Base-by-base conservation (phyloP, 1,140 invertebrate genomes). In the Nasonia giraulti region DNA sequence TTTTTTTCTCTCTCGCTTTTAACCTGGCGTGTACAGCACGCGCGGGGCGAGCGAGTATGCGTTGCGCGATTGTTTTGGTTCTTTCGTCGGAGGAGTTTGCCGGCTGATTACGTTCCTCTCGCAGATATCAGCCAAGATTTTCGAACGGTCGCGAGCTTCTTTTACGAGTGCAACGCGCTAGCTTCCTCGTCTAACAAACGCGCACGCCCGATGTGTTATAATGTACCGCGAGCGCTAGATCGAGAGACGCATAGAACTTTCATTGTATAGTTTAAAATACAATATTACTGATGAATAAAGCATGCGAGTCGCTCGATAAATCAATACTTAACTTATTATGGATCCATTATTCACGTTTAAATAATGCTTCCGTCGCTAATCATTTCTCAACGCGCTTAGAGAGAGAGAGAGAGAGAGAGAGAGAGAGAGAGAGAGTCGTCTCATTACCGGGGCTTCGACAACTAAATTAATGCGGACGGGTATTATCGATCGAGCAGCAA, bases 1-100 rank as follows among this genome's bases (percentile, higher is more conserved):
- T 55, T 55, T 55, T 55, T 55, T 4, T 62, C 37, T 31, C 73
- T 74, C 73, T 37, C 33, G 33, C 33, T 76, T 50, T 50, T 82
- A 74, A 5, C 17, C 73, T 73, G 17, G 44, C 8, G 12, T 50
- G 47, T 50, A 50, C 12, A 50, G 1, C 44, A 50, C 47, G 5
- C 47, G 47, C 11, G 20, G 17, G 0, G 55, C 17, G 20, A 62
- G 55, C 20, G 55, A 50, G 47, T 14, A 14, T 17, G 27, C 27
- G 12, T 50, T 14, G 12, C 47, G 47, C 47, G 47, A 12, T 12
- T 50, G 11, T 50, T 50, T 55, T 55, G 12, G 50, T 55, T 27
- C 27, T 27, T 55, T 55, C 50, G 50, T 14, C 17, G 27, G 68
- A 69, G 27, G 17, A 69, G 23, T 27, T 69, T 27, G 68, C 5